These are phyloP conservation scores for Hyla sarda DNA, from an alignment of 2,113 vertebrate genomes.

Conservation along the genomic window DNA sequence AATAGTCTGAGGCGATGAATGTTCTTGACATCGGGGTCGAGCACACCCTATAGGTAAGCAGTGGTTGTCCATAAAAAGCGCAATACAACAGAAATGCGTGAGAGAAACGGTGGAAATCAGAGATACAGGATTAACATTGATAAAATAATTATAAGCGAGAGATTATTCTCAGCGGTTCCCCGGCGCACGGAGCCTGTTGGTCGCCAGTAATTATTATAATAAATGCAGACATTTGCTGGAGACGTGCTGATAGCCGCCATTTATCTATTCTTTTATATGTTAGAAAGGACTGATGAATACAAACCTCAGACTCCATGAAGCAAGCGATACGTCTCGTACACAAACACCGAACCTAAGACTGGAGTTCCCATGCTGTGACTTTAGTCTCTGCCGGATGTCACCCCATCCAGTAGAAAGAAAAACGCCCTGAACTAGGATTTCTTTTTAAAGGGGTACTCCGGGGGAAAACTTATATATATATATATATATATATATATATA, in stretches of 20 bases:
- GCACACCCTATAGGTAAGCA: constrained; percentile 16
- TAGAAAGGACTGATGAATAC: neutral
- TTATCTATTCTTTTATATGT: neutral
- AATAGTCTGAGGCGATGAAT: constrained; percentile 6
- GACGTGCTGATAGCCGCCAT: neutral
- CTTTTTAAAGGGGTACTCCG: neutral
- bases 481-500: too few relatives aligned
- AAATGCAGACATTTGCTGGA: neutral
- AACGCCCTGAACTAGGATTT: neutral
- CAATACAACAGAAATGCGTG: neutral
- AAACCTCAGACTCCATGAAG: neutral
- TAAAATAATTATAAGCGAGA: constrained; percentile 31
- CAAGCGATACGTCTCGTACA: neutral
- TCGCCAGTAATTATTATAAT: constrained; percentile 5
- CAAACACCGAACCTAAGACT: neutral
- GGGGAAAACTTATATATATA: too few relatives aligned
- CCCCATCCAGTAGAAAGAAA: neutral
- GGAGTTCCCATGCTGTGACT: neutral
- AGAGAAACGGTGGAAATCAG: constrained; percentile 3
- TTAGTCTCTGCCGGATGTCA: neutral
- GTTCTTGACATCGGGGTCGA: constrained; percentile 8
- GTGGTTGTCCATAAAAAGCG: neutral
- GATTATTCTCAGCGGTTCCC: neutral
- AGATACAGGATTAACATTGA: constrained; percentile 1
- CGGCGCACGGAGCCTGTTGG: neutral